Evolutionary conservation across 2,113 vertebrate genomes (phyloP), one percentile per base, ranked within the genome.

Genomic region (Formicarius rufipectus): DNA sequence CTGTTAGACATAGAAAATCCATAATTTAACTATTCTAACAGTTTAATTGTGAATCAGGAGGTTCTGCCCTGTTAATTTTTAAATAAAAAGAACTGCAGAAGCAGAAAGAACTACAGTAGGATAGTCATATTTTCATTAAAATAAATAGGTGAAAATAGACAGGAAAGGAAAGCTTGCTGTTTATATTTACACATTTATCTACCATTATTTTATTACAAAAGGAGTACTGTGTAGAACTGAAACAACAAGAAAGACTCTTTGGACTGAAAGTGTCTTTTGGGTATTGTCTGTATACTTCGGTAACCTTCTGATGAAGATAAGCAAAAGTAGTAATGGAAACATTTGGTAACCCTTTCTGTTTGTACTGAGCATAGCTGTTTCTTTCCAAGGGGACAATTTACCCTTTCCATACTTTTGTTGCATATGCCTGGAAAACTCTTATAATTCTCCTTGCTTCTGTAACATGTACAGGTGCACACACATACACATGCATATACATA

Each of bases 391-490:
- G 81, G 42, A 3, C 12, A 35, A 27, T 87, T 78, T 93, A 50
- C 19, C 12, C 27, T 81, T 89, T 74, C 31, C 23, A 62, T 69
- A 27, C 10, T 87, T 81, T 15, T 30, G 7, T 68, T 73, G n/a
- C 11, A 27, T 4, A 23, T 23, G 19, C 59, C 42, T 80, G 45
- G 40, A 69, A 88, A 89, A 40, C 2, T 2, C 24, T 37, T 27
- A 49, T n/a, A 58, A 83, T 66, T 8, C 7, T 84, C 50, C 22
- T 56, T 3, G 3, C 16, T 53, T 37, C 30, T 6, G 0, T 87
- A 60, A 49, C 22, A 37, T 0, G 0, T 18, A 62, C 20, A 35
- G 2, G 1, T 50, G 31, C 14, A 60, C 6, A 4, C 15, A 17
- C 13, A 31, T 16, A 40, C 1, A 10, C 37, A 24, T 21, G 19